phyloP scores from a whole-genome alignment of 2,888 invertebrate genomes.

The Empis livida region DNA sequence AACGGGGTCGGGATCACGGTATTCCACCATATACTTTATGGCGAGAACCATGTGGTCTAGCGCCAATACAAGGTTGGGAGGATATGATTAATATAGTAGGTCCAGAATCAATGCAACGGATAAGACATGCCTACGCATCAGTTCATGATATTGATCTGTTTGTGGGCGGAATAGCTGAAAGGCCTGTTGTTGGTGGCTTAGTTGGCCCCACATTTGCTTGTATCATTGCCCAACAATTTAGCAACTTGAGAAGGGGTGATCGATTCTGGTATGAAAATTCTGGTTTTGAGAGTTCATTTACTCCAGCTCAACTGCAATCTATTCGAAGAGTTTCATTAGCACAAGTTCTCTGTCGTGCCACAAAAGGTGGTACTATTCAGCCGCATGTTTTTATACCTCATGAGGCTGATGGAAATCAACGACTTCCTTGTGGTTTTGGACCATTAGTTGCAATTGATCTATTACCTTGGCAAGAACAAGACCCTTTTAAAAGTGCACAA shows the following conservation, averaged over 20 bases:
- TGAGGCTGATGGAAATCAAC: conserved; percentile 26
- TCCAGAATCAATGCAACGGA: conserved; percentile 45
- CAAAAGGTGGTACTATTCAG: conserved; percentile 34
- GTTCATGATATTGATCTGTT: conserved; percentile 77
- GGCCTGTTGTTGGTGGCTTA: conserved; percentile 57
- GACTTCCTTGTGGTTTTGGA: conserved; percentile 27
- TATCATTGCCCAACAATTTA: conserved; percentile 76
- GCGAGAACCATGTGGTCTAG: conserved; percentile 66
- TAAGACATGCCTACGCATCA: conserved; percentile 48
- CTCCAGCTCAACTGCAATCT: conserved; percentile 60
- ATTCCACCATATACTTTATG: conserved; percentile 66
- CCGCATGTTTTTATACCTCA: conserved; percentile 34
- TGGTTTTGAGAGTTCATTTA: conserved; percentile 58
- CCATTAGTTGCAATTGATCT: conserved; percentile 27
- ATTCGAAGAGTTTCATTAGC: conserved; percentile 57
- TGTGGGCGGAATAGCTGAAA: conserved; percentile 69
- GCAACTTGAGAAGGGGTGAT: conserved; percentile 62
- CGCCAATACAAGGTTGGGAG: conserved; percentile 50
- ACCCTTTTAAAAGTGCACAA: conserved; percentile 21
- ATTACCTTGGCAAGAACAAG: conserved; percentile 32
- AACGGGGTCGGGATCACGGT: conserved; percentile 78
- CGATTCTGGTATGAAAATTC: conserved; percentile 78
- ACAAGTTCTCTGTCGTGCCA: conserved; percentile 42
- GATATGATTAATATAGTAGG: conserved; percentile 59
- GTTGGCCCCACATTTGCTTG: conserved; percentile 83